Evolutionary conservation across 1,140 invertebrate genomes (phyloP).

Genomic region (Vanessa tameamea): DNA sequence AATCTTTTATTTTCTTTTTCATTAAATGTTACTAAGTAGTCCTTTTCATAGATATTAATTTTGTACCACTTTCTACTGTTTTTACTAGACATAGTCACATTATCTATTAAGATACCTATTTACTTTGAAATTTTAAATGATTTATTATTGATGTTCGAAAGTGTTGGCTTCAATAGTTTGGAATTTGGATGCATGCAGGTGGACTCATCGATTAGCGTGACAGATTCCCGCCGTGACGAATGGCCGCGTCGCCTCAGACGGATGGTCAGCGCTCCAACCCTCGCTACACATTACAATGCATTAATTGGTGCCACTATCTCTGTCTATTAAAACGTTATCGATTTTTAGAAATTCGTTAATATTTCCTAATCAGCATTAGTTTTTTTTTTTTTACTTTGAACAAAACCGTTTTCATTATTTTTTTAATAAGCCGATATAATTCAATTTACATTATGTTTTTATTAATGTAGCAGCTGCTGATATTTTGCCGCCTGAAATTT

Average conservation of each 20-base stretch:
- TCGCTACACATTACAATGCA: conserved; percentile 55
- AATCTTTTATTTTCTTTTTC: neutral
- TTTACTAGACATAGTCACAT: no score
- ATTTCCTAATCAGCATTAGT: neutral
- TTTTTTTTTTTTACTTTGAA: neutral
- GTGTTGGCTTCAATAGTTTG: neutral
- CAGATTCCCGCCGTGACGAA: conserved; percentile 60
- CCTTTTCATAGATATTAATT: no score
- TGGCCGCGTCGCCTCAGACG: conserved; percentile 62
- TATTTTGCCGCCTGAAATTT: no score
- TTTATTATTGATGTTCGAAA: neutral
- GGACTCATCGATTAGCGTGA: conserved; percentile 65
- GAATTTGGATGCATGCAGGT: conserved; percentile 43
- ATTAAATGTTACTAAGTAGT: no score
- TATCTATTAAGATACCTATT: no score
- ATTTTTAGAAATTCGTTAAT: conserved; percentile 13
- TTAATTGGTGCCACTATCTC: conserved; percentile 52
- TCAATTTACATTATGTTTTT: no score
- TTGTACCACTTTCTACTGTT: no score
- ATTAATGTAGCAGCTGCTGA: no score
- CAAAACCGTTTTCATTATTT: no score
- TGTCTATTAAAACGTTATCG: conserved; percentile 15
- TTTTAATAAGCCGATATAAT: no score
- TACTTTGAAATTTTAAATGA: neutral
- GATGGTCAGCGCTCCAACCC: conserved; percentile 52